Base-by-base conservation (phyloP, 2,113 vertebrate genomes). In the Oryzias curvinotus region DNA sequence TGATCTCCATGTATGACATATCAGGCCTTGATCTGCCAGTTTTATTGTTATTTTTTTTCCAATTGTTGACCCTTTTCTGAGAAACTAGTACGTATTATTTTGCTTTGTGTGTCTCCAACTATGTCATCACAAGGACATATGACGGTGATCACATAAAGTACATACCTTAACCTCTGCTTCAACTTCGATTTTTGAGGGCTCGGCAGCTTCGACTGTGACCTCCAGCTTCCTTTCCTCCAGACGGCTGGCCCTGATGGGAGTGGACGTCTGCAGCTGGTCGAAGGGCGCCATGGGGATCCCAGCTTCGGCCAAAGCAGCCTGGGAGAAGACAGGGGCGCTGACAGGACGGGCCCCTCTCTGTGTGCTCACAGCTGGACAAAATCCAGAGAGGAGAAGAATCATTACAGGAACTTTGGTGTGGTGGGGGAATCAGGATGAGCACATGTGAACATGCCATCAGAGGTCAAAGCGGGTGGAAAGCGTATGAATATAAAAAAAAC, bases 291-390 rank as follows among this genome's bases (percentile, higher is more conserved):
- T 87, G 13, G 91, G 86, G 52, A 85, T 85, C 17, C 68, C 81
- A 0, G 88, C 89, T 51, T 95, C 93, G 4, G 84, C 78, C 25
- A 91, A 63, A 15, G 94, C 93, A 46, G 91, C 91, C 69, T 95
- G 94, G 68, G 94, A 90, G 68, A 96, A 94, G 84, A 96, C 93
- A 0, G 95, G 96, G 17, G 95, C 96, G 16, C 95, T 96, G 69
- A 95, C 95, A 21, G 95, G 95, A 56, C 94, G 94, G 3, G 91
- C 71, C 50, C 94, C 94, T 74, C 88, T 89, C 73, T 95, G 92
- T 41, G 94, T 88, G 52, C 83, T 88, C 19, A 87, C 91, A 43
- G 87, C 91, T 18, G 85, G 87, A 75, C 78, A 87, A 66, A 77
- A 77, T 1, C 83, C 57, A 88, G 74, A 67, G 1, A 52, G 69